These are phyloP conservation scores for Arenaria interpres DNA, from an alignment of 2,113 vertebrate genomes.

Conservation along the genomic window DNA sequence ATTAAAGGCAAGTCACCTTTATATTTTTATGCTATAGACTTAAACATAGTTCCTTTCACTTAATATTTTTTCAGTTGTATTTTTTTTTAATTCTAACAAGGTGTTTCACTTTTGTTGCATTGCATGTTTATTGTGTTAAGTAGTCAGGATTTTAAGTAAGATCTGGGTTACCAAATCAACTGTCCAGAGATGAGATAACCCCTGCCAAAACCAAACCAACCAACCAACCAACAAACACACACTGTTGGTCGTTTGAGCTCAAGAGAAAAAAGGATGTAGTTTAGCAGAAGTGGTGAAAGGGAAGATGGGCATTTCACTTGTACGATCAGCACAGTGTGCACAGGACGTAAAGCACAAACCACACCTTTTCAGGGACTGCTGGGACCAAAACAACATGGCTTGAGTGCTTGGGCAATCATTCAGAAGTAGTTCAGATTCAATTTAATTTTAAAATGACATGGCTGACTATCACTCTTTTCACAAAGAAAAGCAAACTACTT, in stretches of 20 bases:
- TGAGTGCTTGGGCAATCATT: background rate
- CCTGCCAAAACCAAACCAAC: background rate
- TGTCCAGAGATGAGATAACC: background rate
- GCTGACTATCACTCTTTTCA: background rate
- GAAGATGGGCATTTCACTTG: background rate
- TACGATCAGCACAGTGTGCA: background rate
- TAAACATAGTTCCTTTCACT: background rate
- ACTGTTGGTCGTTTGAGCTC: background rate
- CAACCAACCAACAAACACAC: background rate
- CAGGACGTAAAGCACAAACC: background rate
- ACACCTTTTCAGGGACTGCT: background rate
- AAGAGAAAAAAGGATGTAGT: background rate
- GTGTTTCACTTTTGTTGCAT: background rate
- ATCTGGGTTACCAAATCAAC: background rate
- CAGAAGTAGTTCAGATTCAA: background rate
- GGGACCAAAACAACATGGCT: background rate
- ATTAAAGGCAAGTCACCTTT: background rate
- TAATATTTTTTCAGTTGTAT: background rate
- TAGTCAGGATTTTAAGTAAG: background rate
- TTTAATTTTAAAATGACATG: background rate
- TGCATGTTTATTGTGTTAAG: background rate
- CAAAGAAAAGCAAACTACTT: background rate
- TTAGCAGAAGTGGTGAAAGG: background rate
- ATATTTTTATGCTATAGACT: background rate
- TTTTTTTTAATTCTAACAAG: background rate